Evolutionary conservation across 2,888 invertebrate genomes (phyloP).

Genomic region (Dioctria rufipes): DNA sequence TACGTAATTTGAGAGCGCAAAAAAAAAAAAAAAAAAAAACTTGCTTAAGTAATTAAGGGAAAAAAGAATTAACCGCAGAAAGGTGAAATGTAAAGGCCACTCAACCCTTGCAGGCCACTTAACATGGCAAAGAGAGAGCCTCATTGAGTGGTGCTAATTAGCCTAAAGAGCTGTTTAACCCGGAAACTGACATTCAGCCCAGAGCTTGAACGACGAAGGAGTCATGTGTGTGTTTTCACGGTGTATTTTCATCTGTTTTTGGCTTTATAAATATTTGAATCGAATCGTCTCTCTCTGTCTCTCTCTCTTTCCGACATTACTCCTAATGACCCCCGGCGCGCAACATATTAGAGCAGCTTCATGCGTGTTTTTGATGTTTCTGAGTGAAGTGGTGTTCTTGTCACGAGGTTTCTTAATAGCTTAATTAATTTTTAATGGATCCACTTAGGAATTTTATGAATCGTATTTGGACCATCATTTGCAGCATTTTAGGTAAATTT

Average conservation of each 20-base stretch:
- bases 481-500: neutral
- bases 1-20: neutral
- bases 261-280: neutral
- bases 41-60: neutral
- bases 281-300: neutral
- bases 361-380: slow-evolving; percentile 43
- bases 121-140: slow-evolving; percentile 36
- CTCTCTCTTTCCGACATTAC: neutral
- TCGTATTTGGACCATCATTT: neutral
- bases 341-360: slow-evolving; percentile 2
- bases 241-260: neutral
- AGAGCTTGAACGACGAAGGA: neutral
- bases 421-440: slow-evolving; percentile 42
- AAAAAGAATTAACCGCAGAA: slow-evolving; percentile 22
- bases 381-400: slow-evolving; percentile 27
- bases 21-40: neutral
- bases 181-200: slow-evolving; percentile 26
- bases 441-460: neutral
- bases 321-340: neutral
- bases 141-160: slow-evolving; percentile 36
- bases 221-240: neutral
- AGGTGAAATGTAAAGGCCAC: slow-evolving; percentile 33
- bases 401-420: slow-evolving; percentile 35
- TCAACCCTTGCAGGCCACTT: slow-evolving; percentile 25
- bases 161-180: slow-evolving; percentile 39